Evolutionary conservation across 2,797 vertebrate species (phyloP), one percentile per base, ranked within the genome.

Genomic region (Paguma larvata): DNA sequence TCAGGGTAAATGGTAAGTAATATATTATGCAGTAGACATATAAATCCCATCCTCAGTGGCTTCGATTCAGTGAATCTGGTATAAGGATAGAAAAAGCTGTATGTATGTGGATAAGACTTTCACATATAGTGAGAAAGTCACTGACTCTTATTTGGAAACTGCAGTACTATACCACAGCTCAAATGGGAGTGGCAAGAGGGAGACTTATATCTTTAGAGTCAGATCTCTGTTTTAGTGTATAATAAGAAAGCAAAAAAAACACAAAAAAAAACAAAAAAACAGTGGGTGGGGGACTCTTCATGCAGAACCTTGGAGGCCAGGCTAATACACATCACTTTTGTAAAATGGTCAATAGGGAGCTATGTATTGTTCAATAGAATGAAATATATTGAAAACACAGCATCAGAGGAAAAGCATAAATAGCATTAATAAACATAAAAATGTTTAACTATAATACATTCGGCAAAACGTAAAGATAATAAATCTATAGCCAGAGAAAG

Each of bases 391-490:
- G 63, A 94, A 91, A 94, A 41, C 38, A 84, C 15, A 41, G 16
- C 56, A 63, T 89, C 21, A 11, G 44, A 67, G 21, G 59, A 90
- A 87, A 46, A 89, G 3, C 68, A 84, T 70, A 70, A 89, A 89
- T 6, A 59, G 7, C 38, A 70, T 75, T 53, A 95, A 77, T 56
- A 90, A 94, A 75, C 67, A 91, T 83, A 32, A 85, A 94, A 91
- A 78, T 78, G 18, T 79, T 1, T 63, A 92, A 67, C 38, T 27
- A 62, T 56, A 93, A 93, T 63, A 5, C 18, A 84, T 65, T 85
- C n/a, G n/a, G 67, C 41, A 89, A 91, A 75, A 75, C 53, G 85
- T 41, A 87, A 96, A 95, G 56, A 78, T 83, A 97, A 34, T 83
- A 89, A 84, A 72, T 93, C 30, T 44, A 34, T 82, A 86, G n/a